These are phyloP conservation scores for Ictalurus furcatus DNA, from an alignment of 2,113 vertebrate species.

Conservation along the genomic window DNA sequence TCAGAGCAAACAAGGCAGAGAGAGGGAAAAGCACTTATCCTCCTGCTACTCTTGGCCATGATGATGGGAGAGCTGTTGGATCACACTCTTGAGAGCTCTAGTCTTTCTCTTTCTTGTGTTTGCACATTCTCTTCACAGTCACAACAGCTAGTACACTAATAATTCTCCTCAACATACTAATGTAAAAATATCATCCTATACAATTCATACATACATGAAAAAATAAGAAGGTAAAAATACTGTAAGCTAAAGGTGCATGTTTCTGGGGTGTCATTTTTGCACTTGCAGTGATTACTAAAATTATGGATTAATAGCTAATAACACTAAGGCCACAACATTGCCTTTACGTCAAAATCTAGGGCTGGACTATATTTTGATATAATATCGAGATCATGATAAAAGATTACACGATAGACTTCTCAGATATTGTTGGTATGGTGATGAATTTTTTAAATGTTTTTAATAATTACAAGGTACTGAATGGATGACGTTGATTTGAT, in stretches of 20 bases:
- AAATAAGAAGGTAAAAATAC: not conserved
- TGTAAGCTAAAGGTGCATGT: not conserved
- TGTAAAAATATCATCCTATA: not conserved
- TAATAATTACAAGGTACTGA: too few species aligned
- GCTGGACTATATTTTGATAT: too few species aligned
- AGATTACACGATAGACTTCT: too few species aligned
- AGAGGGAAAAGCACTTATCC: constrained; percentile 10
- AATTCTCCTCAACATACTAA: not conserved
- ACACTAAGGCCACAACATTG: not conserved
- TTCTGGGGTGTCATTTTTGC: not conserved
- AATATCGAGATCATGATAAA: too few species aligned
- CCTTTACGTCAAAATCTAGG: not conserved
- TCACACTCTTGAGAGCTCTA: not conserved
- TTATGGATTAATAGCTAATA: not conserved
- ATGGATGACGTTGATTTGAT: too few species aligned
- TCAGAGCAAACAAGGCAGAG: not conserved
- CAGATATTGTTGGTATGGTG: too few species aligned
- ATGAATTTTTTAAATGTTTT: too few species aligned
- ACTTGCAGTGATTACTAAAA: not conserved
- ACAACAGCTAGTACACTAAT: not conserved
- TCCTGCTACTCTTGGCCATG: not conserved
- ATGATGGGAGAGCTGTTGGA: not conserved
- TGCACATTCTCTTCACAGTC: not conserved
- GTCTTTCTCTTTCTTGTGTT: not conserved
- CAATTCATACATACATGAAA: not conserved